Conservation (phyloP, 2,113 vertebrate species). For the Formicarius rufipectus region DNA sequence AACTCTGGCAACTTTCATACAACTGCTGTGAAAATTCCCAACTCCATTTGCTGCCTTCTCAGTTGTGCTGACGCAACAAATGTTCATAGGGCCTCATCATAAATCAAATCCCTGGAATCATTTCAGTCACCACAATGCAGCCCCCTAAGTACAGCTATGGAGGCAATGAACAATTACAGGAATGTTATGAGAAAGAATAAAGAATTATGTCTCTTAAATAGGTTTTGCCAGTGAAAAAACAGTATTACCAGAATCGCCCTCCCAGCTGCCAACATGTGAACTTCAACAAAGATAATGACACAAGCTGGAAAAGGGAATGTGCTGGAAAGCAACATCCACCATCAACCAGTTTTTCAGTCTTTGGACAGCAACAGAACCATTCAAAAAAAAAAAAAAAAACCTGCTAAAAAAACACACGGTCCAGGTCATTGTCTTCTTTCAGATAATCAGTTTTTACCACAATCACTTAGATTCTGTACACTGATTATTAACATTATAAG, state of each 20-base stretch:
- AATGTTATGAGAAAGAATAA: background rate
- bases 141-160: background rate
- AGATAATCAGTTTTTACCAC: background rate
- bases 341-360: background rate
- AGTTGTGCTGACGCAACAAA: background rate
- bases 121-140: background rate
- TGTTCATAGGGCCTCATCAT: background rate
- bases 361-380: accelerated
- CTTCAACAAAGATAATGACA: background rate
- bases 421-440: background rate
- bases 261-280: background rate
- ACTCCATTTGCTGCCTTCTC: background rate
- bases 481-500: background rate
- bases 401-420: accelerated
- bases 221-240: background rate
- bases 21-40: background rate
- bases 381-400: background rate
- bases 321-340: background rate
- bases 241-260: background rate
- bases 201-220: background rate
- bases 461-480: background rate
- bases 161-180: background rate
- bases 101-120: background rate
- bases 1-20: background rate
- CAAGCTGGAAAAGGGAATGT: background rate